phyloP scores from a whole-genome alignment of 2,797 vertebrate species.

The Danio jaintianensis region DNA sequence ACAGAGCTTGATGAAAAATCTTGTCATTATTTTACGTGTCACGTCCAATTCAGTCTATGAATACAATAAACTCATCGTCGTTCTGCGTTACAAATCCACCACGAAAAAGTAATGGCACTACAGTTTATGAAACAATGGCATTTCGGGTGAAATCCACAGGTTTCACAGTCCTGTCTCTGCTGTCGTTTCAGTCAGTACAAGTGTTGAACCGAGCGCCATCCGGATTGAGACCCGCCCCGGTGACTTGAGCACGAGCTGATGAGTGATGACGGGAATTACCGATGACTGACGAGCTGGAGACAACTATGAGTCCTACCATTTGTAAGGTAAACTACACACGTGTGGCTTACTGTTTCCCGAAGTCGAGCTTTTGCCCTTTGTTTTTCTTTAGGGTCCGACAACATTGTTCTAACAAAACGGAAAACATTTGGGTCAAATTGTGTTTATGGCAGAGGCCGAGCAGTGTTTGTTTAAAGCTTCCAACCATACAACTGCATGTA shows the following conservation, averaged over 20 bases:
- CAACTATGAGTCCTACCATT: neutral
- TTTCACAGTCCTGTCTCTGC: constrained; percentile 15
- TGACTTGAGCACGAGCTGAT: neutral
- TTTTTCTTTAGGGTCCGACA: neutral
- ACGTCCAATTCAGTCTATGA: neutral
- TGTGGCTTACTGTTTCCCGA: neutral
- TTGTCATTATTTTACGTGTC: constrained; percentile 33
- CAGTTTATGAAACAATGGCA: neutral
- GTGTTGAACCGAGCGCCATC: constrained; percentile 52
- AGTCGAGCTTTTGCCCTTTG: neutral
- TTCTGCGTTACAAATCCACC: neutral
- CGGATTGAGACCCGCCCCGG: constrained; percentile 52
- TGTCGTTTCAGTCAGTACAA: neutral
- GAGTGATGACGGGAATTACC: constrained; percentile 8
- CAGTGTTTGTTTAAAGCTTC: neutral
- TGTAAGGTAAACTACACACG: constrained; percentile 4
- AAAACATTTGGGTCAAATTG: neutral
- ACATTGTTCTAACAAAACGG: neutral
- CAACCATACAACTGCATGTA: too few relatives aligned
- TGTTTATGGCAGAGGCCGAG: neutral
- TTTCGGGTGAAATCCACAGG: neutral
- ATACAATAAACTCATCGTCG: neutral
- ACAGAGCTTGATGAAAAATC: constrained; percentile 30
- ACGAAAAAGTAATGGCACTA: neutral
- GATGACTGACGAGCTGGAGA: neutral